A percentile compares a stretch with the other conserved stretches of the same genome.
These are phyloP conservation scores for Scaptomyza flava DNA, from an alignment of 2,888 invertebrate species.

Conservation along the genomic window DNA sequence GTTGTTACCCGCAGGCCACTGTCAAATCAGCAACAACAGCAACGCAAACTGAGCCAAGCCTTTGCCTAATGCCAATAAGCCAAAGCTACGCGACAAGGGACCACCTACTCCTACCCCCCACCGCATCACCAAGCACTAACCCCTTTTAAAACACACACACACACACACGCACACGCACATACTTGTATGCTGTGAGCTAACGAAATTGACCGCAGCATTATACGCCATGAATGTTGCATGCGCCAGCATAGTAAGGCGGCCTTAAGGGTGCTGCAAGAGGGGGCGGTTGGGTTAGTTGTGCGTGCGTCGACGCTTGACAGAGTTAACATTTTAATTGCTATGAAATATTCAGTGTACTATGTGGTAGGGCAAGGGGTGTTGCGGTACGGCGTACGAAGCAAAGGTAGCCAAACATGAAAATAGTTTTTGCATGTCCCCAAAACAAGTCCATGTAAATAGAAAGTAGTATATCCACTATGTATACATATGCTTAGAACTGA, in stretches of 20 bases:
- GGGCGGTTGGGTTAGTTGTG: conserved; percentile 28
- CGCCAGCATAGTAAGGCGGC: conserved; percentile 19
- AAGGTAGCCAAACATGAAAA: conserved; percentile 61
- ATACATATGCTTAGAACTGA: conserved; percentile 6
- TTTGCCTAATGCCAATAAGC: conserved; percentile 69
- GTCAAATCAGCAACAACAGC: conserved; percentile 50
- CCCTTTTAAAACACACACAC: conserved; percentile 2
- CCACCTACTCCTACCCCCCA: neutral
- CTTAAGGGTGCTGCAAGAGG: neutral
- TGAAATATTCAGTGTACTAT: conserved; percentile 74
- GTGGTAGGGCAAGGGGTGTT: neutral
- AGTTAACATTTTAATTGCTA: conserved; percentile 81
- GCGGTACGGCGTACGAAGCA: neutral
- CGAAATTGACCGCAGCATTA: conserved; percentile 79
- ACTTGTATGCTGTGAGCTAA: conserved; percentile 31
- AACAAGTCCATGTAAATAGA: conserved; percentile 6
- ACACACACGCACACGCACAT: conserved; percentile 5
- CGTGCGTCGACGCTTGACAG: conserved; percentile 68
- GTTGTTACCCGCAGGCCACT: conserved; percentile 39
- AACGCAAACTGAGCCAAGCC: conserved; percentile 31
- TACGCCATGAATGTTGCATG: conserved; percentile 68
- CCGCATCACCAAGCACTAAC: neutral
- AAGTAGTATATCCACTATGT: neutral
- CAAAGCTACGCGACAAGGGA: conserved; percentile 38
- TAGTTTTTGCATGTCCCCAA: conserved; percentile 66